Percentiles rank a stretch among this genome's conserved stretches.
phyloP scores from a whole-genome alignment of 2,888 invertebrate genomes.

The Sphaeridia pumilis region DNA sequence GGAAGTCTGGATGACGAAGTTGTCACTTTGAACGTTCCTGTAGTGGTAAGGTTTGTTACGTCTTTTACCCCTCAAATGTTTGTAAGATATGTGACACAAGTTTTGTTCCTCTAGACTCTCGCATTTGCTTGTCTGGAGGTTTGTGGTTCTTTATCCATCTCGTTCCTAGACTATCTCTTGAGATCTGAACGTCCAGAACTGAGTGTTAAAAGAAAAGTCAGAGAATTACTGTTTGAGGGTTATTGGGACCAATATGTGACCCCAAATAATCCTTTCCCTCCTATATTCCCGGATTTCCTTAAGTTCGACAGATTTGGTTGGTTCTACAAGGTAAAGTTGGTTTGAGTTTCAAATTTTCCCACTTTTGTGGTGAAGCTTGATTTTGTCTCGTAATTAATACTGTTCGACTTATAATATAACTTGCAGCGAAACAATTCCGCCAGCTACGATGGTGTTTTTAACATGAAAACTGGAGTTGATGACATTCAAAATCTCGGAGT shows the following conservation, averaged over 20 bases:
- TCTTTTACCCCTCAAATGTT: no score
- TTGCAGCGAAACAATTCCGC: conserved; percentile 64
- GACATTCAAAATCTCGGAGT: conserved; percentile 55
- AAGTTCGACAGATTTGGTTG: conserved; percentile 71
- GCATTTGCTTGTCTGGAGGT: conserved; percentile 49
- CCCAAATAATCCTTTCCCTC: conserved; percentile 39
- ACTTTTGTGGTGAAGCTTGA: neutral
- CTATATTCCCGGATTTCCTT: conserved; percentile 40
- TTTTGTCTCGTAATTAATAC: neutral
- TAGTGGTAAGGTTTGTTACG: conserved; percentile 51
- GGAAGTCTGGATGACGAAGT: conserved; percentile 57
- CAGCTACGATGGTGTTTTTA: conserved; percentile 60
- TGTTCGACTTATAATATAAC: conserved; percentile 5
- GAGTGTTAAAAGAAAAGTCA: conserved; percentile 35
- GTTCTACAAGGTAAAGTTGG: conserved; percentile 70
- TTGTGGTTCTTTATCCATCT: no score
- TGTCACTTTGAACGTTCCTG: conserved; percentile 63
- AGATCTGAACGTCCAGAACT: no score
- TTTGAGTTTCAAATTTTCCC: conserved; percentile 26
- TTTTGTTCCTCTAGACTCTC: conserved; percentile 59
- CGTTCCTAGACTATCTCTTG: no score
- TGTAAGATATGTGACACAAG: no score
- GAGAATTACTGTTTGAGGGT: conserved; percentile 40
- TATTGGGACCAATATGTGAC: conserved; percentile 40
- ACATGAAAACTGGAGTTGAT: conserved; percentile 58